Evolutionary conservation across 2,113 vertebrate species (phyloP), one percentile per base, ranked within the genome.

Genomic region (Nymphicus hollandicus): DNA sequence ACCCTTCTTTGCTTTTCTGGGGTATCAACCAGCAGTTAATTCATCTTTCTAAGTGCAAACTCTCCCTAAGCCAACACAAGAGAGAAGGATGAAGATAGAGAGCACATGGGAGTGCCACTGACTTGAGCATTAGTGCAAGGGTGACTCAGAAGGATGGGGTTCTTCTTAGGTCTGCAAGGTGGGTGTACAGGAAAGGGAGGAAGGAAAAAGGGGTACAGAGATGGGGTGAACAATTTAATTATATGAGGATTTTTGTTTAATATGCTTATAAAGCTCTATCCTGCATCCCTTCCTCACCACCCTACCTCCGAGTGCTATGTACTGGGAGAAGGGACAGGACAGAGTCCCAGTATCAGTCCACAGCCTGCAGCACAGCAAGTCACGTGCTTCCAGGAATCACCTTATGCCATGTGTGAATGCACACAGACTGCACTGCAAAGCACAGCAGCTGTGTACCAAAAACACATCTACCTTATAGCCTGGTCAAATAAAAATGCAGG

Each of bases 271-370:
- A 43, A 80, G 58, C 9, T 74, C 33, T 46, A 7, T 13, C 37
- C 11, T 68, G 68, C 68, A 37, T 27, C 19, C 8, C 9, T 64
- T 74, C 20, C 37, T 58, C 61, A 31, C 9, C 68, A n/a, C 22
- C 50, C 10, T n/a, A 46, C 13, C 22, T 44, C 41, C 1, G 1
- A 43, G 29, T 16, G 22, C 39, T 53, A 7, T 6, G 17, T 6
- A 11, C 25, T 37, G 27, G 56, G 41, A 65, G 20, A 27, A 69
- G 23, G 9, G 37, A 71, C 29, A 76, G 18, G 31, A 28, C 13
- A 25, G 27, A 6, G 39, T 27, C 24, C 9, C 9, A 5, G 1
- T 1, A 2, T 14, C 41, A 78, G 28, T 7, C 17, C 8, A 2
- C 29, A 43, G 16, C 4, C 12, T 27, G 41, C 41, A 56, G 47